Conservation (phyloP, 2,888 invertebrate species). For the Molanna angustata region DNA sequence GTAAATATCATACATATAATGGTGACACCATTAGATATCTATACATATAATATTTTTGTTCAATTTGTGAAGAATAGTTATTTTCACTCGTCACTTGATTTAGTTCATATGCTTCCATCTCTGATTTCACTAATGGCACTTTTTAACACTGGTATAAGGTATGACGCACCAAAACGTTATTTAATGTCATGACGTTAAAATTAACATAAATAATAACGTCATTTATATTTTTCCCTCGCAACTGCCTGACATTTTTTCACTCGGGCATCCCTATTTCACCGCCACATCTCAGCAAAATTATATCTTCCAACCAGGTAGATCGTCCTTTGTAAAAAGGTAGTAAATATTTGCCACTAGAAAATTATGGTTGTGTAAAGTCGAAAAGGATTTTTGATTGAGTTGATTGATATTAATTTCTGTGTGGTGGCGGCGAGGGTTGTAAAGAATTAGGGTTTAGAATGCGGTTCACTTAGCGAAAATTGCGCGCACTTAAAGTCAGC, state of each 20-base stretch:
- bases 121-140: slow-evolving; percentile 16
- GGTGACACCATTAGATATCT: too few relatives aligned
- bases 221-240: slow-evolving; percentile 38
- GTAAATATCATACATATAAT: too few relatives aligned
- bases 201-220: slow-evolving; percentile 59
- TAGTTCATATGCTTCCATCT: not conserved
- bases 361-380: too few relatives aligned
- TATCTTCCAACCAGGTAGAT: too few relatives aligned
- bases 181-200: slow-evolving; percentile 38
- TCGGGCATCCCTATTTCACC: slow-evolving; percentile 34
- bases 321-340: too few relatives aligned
- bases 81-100: too few relatives aligned
- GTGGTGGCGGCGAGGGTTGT: too few relatives aligned
- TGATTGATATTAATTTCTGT: too few relatives aligned
- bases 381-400: too few relatives aligned
- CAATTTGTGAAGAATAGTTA: too few relatives aligned
- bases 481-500: slow-evolving; percentile 33
- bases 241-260: slow-evolving; percentile 36
- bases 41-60: too few relatives aligned
- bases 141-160: slow-evolving; percentile 28
- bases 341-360: too few relatives aligned
- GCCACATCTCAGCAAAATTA: not conserved
- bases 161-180: slow-evolving; percentile 32
- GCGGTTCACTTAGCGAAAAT: slow-evolving; percentile 27
- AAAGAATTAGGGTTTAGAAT: not conserved